phyloP scores from a whole-genome alignment of 1,140 invertebrate species.

The Orussus abietinus region DNA sequence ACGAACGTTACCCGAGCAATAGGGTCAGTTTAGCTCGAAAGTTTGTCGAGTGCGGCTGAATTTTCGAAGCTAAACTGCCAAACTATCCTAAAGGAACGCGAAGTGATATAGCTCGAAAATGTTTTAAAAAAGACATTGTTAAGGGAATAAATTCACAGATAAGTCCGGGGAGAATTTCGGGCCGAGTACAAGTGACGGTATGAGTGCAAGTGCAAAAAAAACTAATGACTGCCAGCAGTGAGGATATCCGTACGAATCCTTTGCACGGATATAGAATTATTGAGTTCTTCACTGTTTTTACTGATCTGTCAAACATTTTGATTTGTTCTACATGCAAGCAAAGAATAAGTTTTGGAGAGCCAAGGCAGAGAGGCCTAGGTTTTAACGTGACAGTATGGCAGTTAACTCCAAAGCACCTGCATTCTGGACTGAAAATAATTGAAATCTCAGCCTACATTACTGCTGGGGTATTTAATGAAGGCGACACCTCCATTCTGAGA shows the following conservation, averaged over 20 bases:
- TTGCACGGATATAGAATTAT: constrained; percentile 6
- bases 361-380: neutral
- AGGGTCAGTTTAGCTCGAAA: constrained; percentile 1
- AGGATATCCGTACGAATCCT: constrained; percentile 3
- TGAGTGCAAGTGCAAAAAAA: constrained; percentile 3
- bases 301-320: constrained; percentile 2
- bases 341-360: constrained; percentile 2
- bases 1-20: neutral
- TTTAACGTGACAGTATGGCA: constrained; percentile 5
- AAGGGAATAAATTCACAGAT: neutral
- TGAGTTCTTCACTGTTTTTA: constrained; percentile 4
- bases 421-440: too few species aligned
- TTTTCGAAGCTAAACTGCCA: constrained; percentile 1
- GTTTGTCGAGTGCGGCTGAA: neutral
- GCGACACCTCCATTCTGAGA: too few species aligned
- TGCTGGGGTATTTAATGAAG: too few species aligned
- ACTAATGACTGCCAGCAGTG: neutral
- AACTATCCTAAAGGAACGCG: neutral
- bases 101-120: constrained; percentile 1
- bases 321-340: constrained; percentile 4
- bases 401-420: too few species aligned
- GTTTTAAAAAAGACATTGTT: constrained; percentile 2
- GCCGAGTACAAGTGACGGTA: constrained; percentile 1
- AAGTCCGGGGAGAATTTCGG: neutral
- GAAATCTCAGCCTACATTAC: too few species aligned